Evolutionary conservation across 2,797 vertebrate genomes (phyloP), one percentile per base, ranked within the genome.

Genomic region (Thamnophis elegans): DNA sequence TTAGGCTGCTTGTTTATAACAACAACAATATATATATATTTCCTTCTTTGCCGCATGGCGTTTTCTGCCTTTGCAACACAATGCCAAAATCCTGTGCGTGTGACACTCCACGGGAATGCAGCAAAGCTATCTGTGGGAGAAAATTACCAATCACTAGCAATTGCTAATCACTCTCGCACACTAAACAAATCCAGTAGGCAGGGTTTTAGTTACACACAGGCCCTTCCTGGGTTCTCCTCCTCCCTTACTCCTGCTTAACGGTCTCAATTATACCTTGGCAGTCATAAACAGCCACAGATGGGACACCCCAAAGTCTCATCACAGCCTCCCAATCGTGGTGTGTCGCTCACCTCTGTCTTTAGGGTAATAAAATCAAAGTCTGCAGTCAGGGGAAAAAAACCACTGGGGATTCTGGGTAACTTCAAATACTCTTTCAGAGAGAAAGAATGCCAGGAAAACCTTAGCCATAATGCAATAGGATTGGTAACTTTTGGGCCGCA

Each of bases 141-240:
- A 97, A 97, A 97, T 97, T 97, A 96, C 94, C 97, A 97, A 97
- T 98, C 96, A 95, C 94, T 96, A 96, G 94, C 97, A 97, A 97
- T 97, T 97, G 97, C 96, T 97, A 97, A 97, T 97, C 95, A 96
- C 93, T 96, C 95, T 97, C 95, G 96, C 95, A 95, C 96, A 95
- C 96, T 96, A 97, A 97, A 97, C 95, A 97, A 97, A 97, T 97
- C 97, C 95, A 94, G 95, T 96, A 6, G n/a, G 96, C 96, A 96
- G 94, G 95, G 96, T 97, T 97, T 96, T 93, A 96, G 96, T 97
- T 96, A 95, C 94, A 95, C 90, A 65, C 94, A 88, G 47, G 94
- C 94, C 92, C 88, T 94, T 94, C 58, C 92, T 92, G 90, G 47
- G 20, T 47, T 92, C 78, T 65, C 28, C 11, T 73, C 8, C 68